Evolutionary conservation across 2,797 vertebrate genomes (phyloP), one percentile per base, ranked within the genome.

Genomic region (Rhabdophis nuchalis): DNA sequence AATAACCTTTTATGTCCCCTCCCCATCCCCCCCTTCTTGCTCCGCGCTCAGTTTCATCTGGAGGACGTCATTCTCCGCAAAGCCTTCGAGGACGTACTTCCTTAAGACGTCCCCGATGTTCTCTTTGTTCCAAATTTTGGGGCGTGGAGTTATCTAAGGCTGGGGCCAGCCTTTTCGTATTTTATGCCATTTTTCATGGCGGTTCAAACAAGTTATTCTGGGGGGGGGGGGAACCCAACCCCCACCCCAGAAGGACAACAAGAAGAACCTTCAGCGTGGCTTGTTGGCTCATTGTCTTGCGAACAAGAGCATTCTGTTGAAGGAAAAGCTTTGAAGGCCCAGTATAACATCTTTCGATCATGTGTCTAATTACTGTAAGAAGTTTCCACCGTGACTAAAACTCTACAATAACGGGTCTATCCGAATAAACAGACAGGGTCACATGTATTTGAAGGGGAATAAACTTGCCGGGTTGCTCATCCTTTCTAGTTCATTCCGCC

Each of bases 361-460:
- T 11, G 88, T 92, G 93, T 93, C 90, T 91, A 88, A 50, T 91
- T 91, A 93, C 94, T 94, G 93, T 16, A 57, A 85, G 90, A 56
- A 7, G 86, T 89, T 86, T 60, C 87, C 87, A 27, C 95, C 64
- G 5, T 96, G 96, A 96, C 96, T 91, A 16, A 92, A 93, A 91
- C 92, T 60, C 93, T 10, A 93, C 95, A 95, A 95, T 87, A 87
- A 94, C 36, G 68, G 82, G 91, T 93, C 94, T 96, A 60, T 94
- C 52, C 54, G n/a, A 53, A 72, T 0, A 2, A 88, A 72, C n/a
- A 50, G 89, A 3, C 60, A 46, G 13, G 57, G 93, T 97, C 97
- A 96, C 95, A 96, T 96, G 96, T 18, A 16, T 87, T 87, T 36
- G 93, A 20, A 32, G 14, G 4, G 46, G 29, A 68, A n/a, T 23